Evolutionary conservation across 2,888 invertebrate species (phyloP).

Genomic region (Diaprepes abbreviatus): DNA sequence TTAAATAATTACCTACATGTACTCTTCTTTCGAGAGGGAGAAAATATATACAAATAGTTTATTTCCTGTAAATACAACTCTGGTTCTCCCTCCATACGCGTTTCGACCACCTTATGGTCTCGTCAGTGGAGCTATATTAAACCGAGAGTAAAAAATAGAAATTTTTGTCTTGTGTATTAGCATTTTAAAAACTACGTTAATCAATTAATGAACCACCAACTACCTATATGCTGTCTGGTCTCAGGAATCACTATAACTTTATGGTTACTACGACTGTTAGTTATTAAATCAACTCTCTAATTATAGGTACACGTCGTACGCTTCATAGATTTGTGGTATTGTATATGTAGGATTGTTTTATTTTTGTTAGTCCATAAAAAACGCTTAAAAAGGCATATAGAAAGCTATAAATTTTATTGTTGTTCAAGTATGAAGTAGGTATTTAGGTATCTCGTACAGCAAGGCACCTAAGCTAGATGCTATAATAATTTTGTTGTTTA

Average conservation of each 20-base stretch:
- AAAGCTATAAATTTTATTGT: slow-evolving; percentile 25
- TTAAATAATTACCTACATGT: too few species aligned
- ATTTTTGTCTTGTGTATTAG: too few species aligned
- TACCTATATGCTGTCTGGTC: too few species aligned
- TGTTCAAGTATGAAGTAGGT: slow-evolving; percentile 32
- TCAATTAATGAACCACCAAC: too few species aligned
- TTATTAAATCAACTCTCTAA: slow-evolving; percentile 16
- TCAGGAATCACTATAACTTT: background rate
- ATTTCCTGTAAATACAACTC: too few species aligned
- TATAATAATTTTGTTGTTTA: slow-evolving; percentile 26
- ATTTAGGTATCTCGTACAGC: slow-evolving; percentile 35
- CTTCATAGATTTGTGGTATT: slow-evolving; percentile 19
- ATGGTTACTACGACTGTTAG: background rate
- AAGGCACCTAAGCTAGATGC: slow-evolving; percentile 23
- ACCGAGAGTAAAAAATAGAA: too few species aligned
- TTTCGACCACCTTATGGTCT: too few species aligned
- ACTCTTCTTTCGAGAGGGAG: too few species aligned
- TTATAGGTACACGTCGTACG: background rate
- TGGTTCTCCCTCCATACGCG: too few species aligned
- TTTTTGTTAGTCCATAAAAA: slow-evolving; percentile 23
- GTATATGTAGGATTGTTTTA: slow-evolving; percentile 13
- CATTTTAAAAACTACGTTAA: too few species aligned
- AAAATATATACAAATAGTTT: too few species aligned
- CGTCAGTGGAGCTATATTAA: too few species aligned
- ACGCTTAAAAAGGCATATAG: slow-evolving; percentile 19